Conservation (phyloP, 2,888 invertebrate genomes). For the Patella depressa region DNA sequence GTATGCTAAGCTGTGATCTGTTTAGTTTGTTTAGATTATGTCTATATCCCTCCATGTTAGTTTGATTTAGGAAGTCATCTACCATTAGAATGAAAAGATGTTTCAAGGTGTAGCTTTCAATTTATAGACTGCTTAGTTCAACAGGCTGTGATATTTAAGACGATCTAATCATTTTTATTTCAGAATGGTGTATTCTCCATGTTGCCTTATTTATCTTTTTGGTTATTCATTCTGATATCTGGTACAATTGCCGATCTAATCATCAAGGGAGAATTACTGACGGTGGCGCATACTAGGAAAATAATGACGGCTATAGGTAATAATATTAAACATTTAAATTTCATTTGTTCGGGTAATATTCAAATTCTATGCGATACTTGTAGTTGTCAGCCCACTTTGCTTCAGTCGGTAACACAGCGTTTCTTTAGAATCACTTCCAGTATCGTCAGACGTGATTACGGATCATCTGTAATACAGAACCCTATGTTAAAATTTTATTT, state of each 20-base stretch:
- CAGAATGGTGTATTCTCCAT: conserved; percentile 61
- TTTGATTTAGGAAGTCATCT: not conserved
- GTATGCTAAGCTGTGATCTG: no score
- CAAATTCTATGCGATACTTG: not conserved
- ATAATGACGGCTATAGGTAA: conserved; percentile 49
- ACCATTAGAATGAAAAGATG: not conserved
- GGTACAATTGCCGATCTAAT: conserved; percentile 53
- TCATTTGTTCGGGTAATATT: not conserved
- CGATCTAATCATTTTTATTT: conserved; percentile 14
- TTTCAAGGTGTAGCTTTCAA: not conserved
- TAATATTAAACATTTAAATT: not conserved
- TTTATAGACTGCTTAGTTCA: no score
- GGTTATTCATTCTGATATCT: conserved; percentile 51
- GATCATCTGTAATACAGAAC: no score
- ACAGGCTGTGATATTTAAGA: no score
- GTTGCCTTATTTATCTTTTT: conserved; percentile 58
- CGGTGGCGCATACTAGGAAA: conserved; percentile 53
- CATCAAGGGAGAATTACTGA: conserved; percentile 48
- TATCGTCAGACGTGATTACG: no score
- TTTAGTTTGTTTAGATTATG: no score
- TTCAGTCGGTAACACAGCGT: no score
- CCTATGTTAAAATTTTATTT: no score
- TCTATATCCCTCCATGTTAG: not conserved
- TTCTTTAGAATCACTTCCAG: no score
- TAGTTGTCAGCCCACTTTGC: no score